Conservation (phyloP, 2,797 vertebrate species). For the Scyliorhinus canicula region DNA sequence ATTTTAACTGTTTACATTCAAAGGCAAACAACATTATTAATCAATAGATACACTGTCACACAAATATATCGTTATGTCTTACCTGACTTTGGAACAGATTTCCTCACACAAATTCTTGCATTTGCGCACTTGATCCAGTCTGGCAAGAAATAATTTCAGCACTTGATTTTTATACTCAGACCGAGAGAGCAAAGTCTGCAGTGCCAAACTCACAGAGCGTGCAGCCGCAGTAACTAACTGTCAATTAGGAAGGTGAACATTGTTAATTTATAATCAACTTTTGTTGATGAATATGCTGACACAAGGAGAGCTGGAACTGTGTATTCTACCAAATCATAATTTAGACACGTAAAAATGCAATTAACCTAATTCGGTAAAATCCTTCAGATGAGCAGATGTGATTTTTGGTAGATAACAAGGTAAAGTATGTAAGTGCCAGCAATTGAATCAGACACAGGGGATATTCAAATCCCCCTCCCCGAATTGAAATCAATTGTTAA, state of each 20-base stretch:
- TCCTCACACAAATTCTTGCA: not conserved
- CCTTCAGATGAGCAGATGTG: not conserved
- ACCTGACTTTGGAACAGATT: not conserved
- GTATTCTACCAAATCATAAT: slow-evolving; percentile 1
- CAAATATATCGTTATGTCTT: not conserved
- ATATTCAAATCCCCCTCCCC: not conserved
- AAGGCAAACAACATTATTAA: not conserved
- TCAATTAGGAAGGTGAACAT: not conserved
- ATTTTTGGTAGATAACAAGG: not conserved
- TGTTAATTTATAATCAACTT: slow-evolving; percentile 34
- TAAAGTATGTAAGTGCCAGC: not conserved
- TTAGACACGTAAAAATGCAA: not conserved
- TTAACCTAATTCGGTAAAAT: not conserved
- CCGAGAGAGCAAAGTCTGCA: slow-evolving; percentile 28
- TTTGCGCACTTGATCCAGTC: slow-evolving; percentile 5
- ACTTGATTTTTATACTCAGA: slow-evolving; percentile 33
- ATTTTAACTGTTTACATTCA: not conserved
- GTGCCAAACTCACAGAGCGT: not conserved
- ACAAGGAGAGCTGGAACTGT: not conserved
- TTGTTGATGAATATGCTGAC: not conserved
- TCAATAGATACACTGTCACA: not conserved
- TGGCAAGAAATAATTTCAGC: not conserved
- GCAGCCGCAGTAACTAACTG: slow-evolving; percentile 18
- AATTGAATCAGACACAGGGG: not conserved
- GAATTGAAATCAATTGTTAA: too few species aligned